Evolutionary conservation across 2,888 invertebrate species (phyloP).

Genomic region (Hypercompe scribonia): DNA sequence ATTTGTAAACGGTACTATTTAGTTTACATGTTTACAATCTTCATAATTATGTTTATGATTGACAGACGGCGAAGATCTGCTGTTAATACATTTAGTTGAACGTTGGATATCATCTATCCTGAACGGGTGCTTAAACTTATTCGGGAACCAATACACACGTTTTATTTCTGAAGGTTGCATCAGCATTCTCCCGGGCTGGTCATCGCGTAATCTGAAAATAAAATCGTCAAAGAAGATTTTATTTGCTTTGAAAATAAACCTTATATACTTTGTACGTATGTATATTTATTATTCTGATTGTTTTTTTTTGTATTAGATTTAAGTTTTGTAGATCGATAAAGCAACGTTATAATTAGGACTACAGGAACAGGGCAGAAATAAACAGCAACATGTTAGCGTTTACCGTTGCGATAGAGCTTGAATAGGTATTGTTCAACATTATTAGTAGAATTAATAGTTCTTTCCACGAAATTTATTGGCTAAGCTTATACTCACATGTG

Average conservation of each 20-base stretch:
- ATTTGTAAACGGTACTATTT: background rate
- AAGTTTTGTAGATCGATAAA: background rate
- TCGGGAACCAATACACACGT: conserved; percentile 38
- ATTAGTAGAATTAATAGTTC: background rate
- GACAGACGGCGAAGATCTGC: too few relatives aligned
- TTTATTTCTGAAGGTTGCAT: conserved; percentile 42
- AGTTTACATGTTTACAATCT: background rate
- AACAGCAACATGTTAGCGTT: background rate
- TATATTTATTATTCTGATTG: too few relatives aligned
- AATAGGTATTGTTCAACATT: background rate
- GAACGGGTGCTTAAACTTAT: conserved; percentile 41
- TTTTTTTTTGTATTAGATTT: too few relatives aligned
- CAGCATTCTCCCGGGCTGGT: conserved; percentile 87
- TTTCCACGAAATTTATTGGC: conserved; percentile 46
- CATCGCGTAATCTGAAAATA: conserved; percentile 85
- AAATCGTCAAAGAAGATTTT: background rate
- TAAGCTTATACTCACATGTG: conserved; percentile 78
- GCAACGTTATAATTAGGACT: background rate
- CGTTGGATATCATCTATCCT: conserved; percentile 18
- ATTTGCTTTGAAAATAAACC: too few relatives aligned
- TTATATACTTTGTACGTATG: too few relatives aligned
- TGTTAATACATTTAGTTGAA: conserved; percentile 34
- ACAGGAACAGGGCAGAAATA: background rate
- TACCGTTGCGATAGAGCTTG: background rate
- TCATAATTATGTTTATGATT: background rate